Base-by-base conservation (phyloP, 2,888 invertebrate species). In the Xylota sylvarum region DNA sequence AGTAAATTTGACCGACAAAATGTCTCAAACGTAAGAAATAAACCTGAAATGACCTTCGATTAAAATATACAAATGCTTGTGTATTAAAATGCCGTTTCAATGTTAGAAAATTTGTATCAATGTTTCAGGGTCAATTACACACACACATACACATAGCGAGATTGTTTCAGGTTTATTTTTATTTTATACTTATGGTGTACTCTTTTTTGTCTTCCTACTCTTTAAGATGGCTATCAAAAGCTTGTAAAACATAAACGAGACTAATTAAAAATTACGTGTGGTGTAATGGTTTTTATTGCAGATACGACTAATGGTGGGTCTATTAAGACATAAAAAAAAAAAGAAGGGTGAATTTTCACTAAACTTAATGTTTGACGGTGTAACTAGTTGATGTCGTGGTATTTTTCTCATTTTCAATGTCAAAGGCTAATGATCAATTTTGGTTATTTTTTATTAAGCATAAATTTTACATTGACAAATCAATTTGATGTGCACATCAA, bases 61-160 rank as follows among this genome's bases (percentile, higher is more conserved):
- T 79, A 56, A 74, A 70, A 79, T 52, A 81, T 46, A 48, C 43
- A 27, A 19, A 48, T 32, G 27, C 30, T 35, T 14, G 56, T 70
- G 56, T 70, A 69, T 82, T 62, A 60, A 84, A 52, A 55, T 67
- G 70, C 62, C 43, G 52, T 58, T 79, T 74, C 69, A 70, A 69
- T 74, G 74, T 84, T 84, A 84, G 79, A 79, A 74, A 84, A 64
- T 65, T n/a, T 84, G 69, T 79, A 69, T 74, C 84, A 70, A 70
- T 48, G 69, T 69, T 79, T 84, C 79, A 84, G 62, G 84, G 84
- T 79, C 84, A 74, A 35, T 74, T 69, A 65, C 62, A 69, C 48
- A 78, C 23, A 67, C 40, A 40, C 55, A 67, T 48, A 67, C 37
- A 55, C 27, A 17, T 48, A 32, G 37, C 6, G 43, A 40, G 27